phyloP scores from a whole-genome alignment of 2,113 vertebrate genomes.

The Hipposideros armiger region DNA sequence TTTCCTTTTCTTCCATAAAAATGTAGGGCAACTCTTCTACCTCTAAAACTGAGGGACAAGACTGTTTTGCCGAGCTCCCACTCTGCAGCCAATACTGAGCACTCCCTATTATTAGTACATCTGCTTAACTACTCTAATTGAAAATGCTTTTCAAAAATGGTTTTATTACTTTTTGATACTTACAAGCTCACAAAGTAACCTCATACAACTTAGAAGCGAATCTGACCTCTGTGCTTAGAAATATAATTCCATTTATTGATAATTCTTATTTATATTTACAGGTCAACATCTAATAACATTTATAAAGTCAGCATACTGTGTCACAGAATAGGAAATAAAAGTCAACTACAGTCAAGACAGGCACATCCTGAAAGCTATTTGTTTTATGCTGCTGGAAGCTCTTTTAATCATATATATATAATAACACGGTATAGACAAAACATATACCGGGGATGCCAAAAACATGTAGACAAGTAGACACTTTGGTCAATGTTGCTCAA shows the following conservation, averaged over 20 bases:
- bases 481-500: too few species aligned
- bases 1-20: conserved; percentile 21
- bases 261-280: conserved; percentile 67
- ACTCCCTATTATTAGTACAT: conserved; percentile 16
- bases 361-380: conserved; percentile 20
- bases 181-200: neutral
- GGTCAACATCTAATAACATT: conserved; percentile 57
- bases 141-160: conserved; percentile 51
- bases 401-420: neutral
- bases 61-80: conserved; percentile 9
- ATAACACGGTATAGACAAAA: too few species aligned
- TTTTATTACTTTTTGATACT: conserved; percentile 29
- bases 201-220: neutral
- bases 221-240: conserved; percentile 37
- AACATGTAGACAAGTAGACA: too few species aligned
- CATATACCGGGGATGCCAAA: too few species aligned
- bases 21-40: neutral
- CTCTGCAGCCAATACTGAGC: neutral
- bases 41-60: neutral
- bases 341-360: conserved; percentile 29
- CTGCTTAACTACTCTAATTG: neutral
- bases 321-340: conserved; percentile 55
- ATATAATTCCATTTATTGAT: conserved; percentile 58
- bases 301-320: conserved; percentile 45
- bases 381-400: conserved; percentile 55